A percentile compares a stretch with the other conserved stretches of the same genome.
Evolutionary conservation across 2,797 vertebrate genomes (phyloP).

Genomic region (Cichlasoma orientale): DNA sequence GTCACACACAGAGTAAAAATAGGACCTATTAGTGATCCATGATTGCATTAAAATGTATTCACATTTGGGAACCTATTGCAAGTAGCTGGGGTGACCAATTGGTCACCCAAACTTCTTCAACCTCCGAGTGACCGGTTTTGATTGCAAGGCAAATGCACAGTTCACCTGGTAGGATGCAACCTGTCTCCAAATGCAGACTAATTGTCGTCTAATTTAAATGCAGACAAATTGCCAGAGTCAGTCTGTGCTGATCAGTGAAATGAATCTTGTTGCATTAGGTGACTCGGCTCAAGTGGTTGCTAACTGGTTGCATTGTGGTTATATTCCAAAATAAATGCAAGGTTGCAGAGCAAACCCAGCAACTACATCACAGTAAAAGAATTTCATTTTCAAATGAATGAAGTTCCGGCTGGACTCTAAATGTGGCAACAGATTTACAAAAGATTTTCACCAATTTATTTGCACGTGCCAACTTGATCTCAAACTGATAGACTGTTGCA

Average conservation of each 20-base stretch:
- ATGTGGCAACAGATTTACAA: too few relatives aligned
- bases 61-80: too few relatives aligned
- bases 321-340: not conserved
- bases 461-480: too few relatives aligned
- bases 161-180: too few relatives aligned
- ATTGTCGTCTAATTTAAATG: not conserved
- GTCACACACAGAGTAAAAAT: not conserved
- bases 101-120: too few relatives aligned
- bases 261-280: rapidly evolving
- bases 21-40: not conserved
- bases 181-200: not conserved
- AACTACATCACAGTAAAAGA: not conserved
- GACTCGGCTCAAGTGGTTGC: not conserved
- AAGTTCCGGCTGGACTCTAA: not conserved
- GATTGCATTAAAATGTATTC: too few relatives aligned
- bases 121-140: too few relatives aligned
- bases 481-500: not conserved
- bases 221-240: not conserved
- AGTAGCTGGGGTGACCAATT: too few relatives aligned
- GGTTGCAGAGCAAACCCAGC: not conserved
- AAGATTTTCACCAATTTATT: too few relatives aligned
- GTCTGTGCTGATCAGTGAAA: not conserved
- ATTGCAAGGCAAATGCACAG: too few relatives aligned
- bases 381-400: not conserved
- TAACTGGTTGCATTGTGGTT: not conserved